Evolutionary conservation across 2,888 invertebrate species (phyloP).

Genomic region (Dryobota labecula): DNA sequence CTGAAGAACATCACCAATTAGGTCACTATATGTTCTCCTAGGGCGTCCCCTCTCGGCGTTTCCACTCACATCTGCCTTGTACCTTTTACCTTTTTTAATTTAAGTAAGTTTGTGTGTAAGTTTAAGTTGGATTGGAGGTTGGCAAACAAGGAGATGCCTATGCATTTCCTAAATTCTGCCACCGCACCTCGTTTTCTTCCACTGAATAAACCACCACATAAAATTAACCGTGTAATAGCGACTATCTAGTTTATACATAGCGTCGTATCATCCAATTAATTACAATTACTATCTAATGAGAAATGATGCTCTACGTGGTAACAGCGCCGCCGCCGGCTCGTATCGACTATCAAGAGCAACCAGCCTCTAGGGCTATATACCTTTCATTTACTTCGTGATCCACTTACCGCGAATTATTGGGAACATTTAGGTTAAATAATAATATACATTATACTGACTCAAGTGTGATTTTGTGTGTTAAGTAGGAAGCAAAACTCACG

Average conservation of each 20-base stretch:
- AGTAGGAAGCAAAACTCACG: not conserved
- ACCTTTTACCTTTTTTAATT: no score
- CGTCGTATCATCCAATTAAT: constrained; percentile 29
- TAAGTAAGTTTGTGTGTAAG: no score
- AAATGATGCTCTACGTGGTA: constrained; percentile 41
- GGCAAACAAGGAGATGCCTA: no score
- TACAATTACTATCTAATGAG: constrained; percentile 41
- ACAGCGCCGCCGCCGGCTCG: constrained; percentile 5
- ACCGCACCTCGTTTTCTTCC: not conserved
- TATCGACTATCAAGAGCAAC: constrained; percentile 9
- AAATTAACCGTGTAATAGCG: not conserved
- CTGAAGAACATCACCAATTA: no score
- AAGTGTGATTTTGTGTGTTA: not conserved
- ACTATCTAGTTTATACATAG: constrained; percentile 18
- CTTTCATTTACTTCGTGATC: constrained; percentile 20
- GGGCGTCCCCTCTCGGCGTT: no score
- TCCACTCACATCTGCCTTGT: no score
- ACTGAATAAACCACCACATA: not conserved
- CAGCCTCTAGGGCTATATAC: not conserved
- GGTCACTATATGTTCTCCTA: no score
- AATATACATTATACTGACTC: not conserved
- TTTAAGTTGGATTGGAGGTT: no score
- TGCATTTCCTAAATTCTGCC: not conserved
- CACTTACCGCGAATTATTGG: constrained; percentile 4
- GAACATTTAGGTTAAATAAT: constrained; percentile 11